phyloP scores from a whole-genome alignment of 2,797 vertebrate species.

The Phyllotis vaccarum region DNA sequence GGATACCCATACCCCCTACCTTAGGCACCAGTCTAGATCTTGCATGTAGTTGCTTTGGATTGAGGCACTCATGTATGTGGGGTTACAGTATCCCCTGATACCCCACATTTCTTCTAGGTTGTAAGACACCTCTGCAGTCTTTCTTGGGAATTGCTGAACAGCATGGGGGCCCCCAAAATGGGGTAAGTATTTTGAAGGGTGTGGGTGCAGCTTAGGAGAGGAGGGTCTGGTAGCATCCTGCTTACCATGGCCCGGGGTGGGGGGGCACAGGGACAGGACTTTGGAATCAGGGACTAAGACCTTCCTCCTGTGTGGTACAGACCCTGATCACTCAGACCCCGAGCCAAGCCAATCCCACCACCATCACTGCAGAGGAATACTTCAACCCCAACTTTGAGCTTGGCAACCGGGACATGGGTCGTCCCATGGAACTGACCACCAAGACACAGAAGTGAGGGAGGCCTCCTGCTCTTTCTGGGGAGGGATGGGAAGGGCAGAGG shows the following conservation, averaged over 20 bases:
- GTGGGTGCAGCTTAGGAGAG: slow-evolving; percentile 21
- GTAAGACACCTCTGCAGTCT: slow-evolving; percentile 97
- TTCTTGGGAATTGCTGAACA: slow-evolving; percentile 99
- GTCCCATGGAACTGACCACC: slow-evolving; percentile 97
- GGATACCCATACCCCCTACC: background rate
- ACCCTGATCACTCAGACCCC: slow-evolving; percentile 96
- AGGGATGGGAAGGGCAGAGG: slow-evolving; percentile 14
- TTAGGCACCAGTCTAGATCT: background rate
- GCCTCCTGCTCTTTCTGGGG: background rate
- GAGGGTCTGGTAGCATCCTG: background rate
- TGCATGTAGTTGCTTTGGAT: background rate
- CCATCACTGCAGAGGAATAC: slow-evolving; percentile 97
- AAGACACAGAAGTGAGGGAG: slow-evolving; percentile 98
- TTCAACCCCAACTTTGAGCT: slow-evolving; percentile 94
- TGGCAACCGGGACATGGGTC: slow-evolving; percentile 95
- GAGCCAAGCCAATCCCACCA: slow-evolving; percentile 94
- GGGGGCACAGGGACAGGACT: background rate
- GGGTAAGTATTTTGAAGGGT: slow-evolving; percentile 89
- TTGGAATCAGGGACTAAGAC: background rate
- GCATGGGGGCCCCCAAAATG: slow-evolving; percentile 96
- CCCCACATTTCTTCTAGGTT: slow-evolving; percentile 88
- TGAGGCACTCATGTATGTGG: background rate
- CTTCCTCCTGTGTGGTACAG: slow-evolving; percentile 83
- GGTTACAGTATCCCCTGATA: background rate
- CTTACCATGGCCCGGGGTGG: background rate